Percentiles rank a stretch among this genome's conserved stretches.
These are phyloP conservation scores for Triops cancriformis DNA, from an alignment of 1,140 invertebrate species.

Conservation along the genomic window DNA sequence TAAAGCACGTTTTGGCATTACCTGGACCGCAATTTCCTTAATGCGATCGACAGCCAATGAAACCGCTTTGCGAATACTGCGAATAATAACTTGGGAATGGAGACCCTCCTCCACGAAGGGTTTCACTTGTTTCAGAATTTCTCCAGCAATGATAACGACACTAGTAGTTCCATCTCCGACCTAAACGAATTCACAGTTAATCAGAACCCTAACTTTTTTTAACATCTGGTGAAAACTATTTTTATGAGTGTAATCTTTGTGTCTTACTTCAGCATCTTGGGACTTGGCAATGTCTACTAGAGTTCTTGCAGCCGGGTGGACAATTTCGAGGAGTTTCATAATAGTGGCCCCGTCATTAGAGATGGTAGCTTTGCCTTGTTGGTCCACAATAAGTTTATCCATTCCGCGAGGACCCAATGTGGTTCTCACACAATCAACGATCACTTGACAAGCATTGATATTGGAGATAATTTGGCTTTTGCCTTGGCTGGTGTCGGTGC, in stretches of 20 bases:
- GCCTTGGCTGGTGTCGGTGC: conserved; percentile 92
- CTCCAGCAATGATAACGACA: conserved; percentile 88
- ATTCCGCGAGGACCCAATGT: conserved; percentile 97
- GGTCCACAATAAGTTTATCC: conserved; percentile 97
- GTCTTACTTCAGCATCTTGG: conserved; percentile 90
- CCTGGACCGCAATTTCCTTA: conserved; percentile 70
- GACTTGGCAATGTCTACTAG: conserved; percentile 98
- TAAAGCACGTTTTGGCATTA: conserved; percentile 36
- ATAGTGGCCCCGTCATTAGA: conserved; percentile 99
- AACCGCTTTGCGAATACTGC: conserved; percentile 71
- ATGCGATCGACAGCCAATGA: conserved; percentile 75
- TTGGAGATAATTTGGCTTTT: conserved; percentile 94
- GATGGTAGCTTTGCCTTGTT: conserved; percentile 82
- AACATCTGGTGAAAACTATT: too few species aligned
- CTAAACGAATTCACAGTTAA: conserved; percentile 43
- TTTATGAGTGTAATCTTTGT: neutral
- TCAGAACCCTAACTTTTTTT: neutral
- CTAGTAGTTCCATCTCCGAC: conserved; percentile 97
- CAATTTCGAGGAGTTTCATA: conserved; percentile 90
- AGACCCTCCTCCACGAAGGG: conserved; percentile 94
- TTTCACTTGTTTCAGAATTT: conserved; percentile 92
- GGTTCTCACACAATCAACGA: conserved; percentile 91
- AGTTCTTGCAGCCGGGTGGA: conserved; percentile 95
- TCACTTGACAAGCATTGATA: conserved; percentile 96
- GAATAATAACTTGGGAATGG: conserved; percentile 86